Conservation (phyloP, 2,797 vertebrate genomes). For the Hapalemur alaotrensis region DNA sequence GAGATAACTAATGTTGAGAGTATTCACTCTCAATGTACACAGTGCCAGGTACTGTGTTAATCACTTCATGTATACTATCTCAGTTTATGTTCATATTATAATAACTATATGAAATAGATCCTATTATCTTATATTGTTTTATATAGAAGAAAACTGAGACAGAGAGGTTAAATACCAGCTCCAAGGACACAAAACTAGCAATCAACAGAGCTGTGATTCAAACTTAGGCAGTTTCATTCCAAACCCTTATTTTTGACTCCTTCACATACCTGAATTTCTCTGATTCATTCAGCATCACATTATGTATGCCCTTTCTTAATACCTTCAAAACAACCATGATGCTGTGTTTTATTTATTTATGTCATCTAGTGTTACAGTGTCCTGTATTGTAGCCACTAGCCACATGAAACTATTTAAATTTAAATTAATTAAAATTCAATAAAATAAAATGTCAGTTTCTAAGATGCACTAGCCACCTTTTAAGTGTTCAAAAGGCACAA, state of each 20-base stretch:
- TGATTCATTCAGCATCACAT: neutral
- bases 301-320: neutral
- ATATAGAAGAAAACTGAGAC: neutral
- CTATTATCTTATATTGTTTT: neutral
- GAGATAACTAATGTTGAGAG: neutral
- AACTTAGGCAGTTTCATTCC: neutral
- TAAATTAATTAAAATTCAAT: neutral
- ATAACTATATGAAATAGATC: neutral
- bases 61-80: neutral
- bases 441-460: neutral
- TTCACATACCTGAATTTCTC: neutral
- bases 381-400: neutral
- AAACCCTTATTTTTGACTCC: neutral
- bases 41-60: neutral
- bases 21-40: neutral
- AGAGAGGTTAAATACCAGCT: neutral
- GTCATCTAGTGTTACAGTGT: neutral
- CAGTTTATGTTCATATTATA: neutral
- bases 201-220: neutral
- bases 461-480: neutral
- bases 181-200: neutral
- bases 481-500: neutral
- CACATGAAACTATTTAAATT: neutral
- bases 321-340: neutral
- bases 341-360: neutral